Evolutionary conservation across 1,140 invertebrate genomes (phyloP), one percentile per base, ranked within the genome.

Genomic region (Bombus superbus): DNA sequence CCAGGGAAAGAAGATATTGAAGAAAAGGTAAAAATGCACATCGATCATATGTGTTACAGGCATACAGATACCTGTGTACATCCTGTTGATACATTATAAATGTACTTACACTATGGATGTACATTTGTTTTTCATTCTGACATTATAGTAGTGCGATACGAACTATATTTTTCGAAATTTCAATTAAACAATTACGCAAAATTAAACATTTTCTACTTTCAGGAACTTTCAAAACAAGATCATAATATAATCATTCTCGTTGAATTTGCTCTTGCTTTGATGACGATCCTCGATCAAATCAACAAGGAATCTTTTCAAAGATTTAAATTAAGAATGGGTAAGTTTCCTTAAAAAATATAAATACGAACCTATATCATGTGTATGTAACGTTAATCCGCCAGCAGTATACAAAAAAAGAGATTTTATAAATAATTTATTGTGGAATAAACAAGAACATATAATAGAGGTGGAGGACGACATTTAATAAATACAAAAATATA

Each of bases 221-320:
- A 98, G 97, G 97, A 98, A 91, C 96, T 96, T 57, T 96, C 96
- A 73, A 96, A 97, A 88, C 97, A 98, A 92, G 97, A 98, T 92
- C 97, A 98, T 91, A 98, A 99, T 86, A 97, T 99, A 1, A 96
- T 97, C 4, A 97, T 99, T 32, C 95, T 99, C 69, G 98, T 99
- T 4, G 99, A 99, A 93, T 99, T 99, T 95, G 98, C 98, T 0
- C 97, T 99, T 73, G 97, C 98, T 66, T 96, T 99, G 81, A 98
- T 98, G 97, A 97, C 97, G 5, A 97, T 98, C 92, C 95, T 99
- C 38, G 98, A 99, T 92, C 98, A 98, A 95, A 99, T 99, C 87
- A 99, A 99, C 95, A 96, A 98, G 91, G 98, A 99, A 94, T 99
- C 99, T 9, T 99, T 99, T 94, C 99, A 99, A 95, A 96, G 98